Percentiles rank a stretch among this genome's conserved stretches.
These are phyloP conservation scores for Tubiluchus corallicola DNA, from an alignment of 2,888 invertebrate species.

Conservation along the genomic window DNA sequence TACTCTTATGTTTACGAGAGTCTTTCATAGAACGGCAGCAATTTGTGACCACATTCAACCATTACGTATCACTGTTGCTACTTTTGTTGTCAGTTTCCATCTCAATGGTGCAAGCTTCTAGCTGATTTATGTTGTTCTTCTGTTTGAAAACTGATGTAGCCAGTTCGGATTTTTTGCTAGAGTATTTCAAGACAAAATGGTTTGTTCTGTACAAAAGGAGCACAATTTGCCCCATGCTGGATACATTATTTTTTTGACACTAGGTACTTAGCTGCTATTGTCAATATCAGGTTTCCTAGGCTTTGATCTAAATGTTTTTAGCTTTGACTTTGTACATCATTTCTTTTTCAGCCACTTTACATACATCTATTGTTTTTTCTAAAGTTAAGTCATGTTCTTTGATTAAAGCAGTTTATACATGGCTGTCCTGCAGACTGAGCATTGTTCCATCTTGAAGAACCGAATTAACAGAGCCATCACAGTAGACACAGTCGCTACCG, in stretches of 20 bases:
- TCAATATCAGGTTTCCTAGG: too few relatives aligned
- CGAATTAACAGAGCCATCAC: not conserved
- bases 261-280: not conserved
- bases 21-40: not conserved
- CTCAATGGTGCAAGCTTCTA: too few relatives aligned
- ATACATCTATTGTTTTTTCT: not conserved
- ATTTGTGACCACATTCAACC: not conserved
- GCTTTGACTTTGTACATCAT: not conserved
- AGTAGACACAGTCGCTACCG: not conserved
- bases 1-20: too few relatives aligned
- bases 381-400: not conserved
- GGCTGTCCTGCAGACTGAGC: not conserved
- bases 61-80: too few relatives aligned
- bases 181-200: conserved; percentile 7
- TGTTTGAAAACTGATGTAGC: too few relatives aligned
- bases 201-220: not conserved
- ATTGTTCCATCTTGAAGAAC: too few relatives aligned
- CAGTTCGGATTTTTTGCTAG: too few relatives aligned
- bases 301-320: too few relatives aligned
- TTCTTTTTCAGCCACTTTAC: not conserved
- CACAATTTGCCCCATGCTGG: conserved; percentile 10
- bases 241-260: not conserved
- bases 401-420: not conserved
- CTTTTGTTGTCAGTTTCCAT: too few relatives aligned
- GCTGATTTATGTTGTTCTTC: too few relatives aligned